A percentile compares a stretch with the other conserved stretches of the same genome.
Conservation (phyloP, 2,113 vertebrate species). For the Paradoxurus hermaphroditus region DNA sequence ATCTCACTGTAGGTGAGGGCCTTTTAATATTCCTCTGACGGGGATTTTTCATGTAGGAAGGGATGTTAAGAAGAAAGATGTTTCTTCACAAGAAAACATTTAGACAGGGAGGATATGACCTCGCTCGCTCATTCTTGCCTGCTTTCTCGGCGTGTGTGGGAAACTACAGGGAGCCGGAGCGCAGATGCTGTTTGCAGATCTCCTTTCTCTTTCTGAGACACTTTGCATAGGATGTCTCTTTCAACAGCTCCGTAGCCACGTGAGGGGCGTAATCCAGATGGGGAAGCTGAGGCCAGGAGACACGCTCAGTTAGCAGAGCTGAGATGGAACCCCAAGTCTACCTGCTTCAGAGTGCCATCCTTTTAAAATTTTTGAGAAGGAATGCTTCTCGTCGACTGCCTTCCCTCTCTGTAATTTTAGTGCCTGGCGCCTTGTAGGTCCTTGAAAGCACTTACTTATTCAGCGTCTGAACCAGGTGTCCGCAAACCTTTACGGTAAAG, state of each 20-base stretch:
- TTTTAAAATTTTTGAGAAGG: neutral
- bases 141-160: neutral
- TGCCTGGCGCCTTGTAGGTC: neutral
- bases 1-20: neutral
- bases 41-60: slow-evolving; percentile 24
- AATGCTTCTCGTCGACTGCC: neutral
- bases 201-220: neutral
- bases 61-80: slow-evolving; percentile 39
- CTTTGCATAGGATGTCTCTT: neutral
- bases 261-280: neutral
- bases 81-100: slow-evolving; percentile 52
- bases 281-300: neutral
- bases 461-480: neutral
- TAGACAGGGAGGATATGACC: slow-evolving; percentile 20
- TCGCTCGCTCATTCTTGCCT: neutral
- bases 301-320: neutral
- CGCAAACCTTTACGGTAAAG: neutral
- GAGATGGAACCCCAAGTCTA: neutral
- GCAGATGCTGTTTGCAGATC: neutral
- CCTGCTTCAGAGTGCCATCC: neutral
- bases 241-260: rapidly evolving
- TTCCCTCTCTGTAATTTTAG: neutral
- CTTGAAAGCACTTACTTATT: neutral
- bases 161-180: neutral
- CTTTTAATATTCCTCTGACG: slow-evolving; percentile 2